Percentiles rank a stretch among this genome's conserved stretches.
Evolutionary conservation across 1,140 invertebrate genomes (phyloP).

Genomic region (Whitmania pigra): DNA sequence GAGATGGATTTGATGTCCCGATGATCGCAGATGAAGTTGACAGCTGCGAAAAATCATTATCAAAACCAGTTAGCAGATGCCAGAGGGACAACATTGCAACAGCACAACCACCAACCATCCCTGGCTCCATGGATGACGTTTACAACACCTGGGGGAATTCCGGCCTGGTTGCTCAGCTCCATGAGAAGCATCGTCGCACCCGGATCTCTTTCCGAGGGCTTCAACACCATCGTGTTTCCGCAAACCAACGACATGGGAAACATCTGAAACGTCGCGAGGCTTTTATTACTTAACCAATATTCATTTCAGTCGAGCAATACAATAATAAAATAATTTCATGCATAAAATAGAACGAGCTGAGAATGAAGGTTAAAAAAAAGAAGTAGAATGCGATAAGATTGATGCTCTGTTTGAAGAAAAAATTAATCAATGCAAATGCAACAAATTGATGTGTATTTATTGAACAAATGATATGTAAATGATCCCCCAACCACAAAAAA

Average conservation of each 20-base stretch:
- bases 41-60: constrained; percentile 46
- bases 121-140: constrained; percentile 93
- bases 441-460: too few species aligned
- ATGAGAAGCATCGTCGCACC: constrained; percentile 87
- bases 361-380: too few species aligned
- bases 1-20: constrained; percentile 92
- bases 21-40: constrained; percentile 93
- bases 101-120: constrained; percentile 44
- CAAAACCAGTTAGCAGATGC: background rate
- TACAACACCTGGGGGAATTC: constrained; percentile 79
- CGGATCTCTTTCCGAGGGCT: constrained; percentile 92
- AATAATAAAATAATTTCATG: too few species aligned
- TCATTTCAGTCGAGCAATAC: too few species aligned
- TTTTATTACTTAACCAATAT: background rate
- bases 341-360: too few species aligned
- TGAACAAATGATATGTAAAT: too few species aligned
- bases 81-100: background rate
- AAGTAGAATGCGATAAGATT: too few species aligned
- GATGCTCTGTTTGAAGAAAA: too few species aligned
- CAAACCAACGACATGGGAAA: constrained; percentile 84
- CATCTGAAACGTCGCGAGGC: constrained; percentile 49
- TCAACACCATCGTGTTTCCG: constrained; percentile 62
- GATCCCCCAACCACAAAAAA: too few species aligned
- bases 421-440: too few species aligned
- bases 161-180: constrained; percentile 74